Evolutionary conservation across 2,797 vertebrate genomes (phyloP), one percentile per base, ranked within the genome.

Genomic region (Microctenopoma stevenorrisi): DNA sequence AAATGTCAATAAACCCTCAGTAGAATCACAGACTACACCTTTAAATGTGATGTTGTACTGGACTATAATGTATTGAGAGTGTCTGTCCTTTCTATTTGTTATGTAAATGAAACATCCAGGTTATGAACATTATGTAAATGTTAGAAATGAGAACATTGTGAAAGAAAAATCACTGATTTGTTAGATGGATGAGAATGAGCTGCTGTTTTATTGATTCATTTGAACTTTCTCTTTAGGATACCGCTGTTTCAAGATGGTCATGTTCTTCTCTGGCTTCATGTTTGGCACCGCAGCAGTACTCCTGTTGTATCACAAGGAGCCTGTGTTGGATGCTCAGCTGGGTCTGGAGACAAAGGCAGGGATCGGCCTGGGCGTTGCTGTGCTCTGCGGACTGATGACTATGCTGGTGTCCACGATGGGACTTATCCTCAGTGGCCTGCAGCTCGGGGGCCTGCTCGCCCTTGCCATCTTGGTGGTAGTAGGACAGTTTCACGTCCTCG

Each of bases 201-300:
- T 33, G 30, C 2, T 14, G 38, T 42, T 42, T 42, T 42, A 42
- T 42, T 42, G 38, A 33, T 13, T 42, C 3, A 42, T 42, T 42
- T 3, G 1, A 40, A 13, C 13, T 14, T 14, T 14, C 43, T 68
- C 40, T 26, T 7, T 82, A 95, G 97, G 96, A 44, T 96, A 95
- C 76, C 94, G 95, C 79, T 97, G 95, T 87, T 96, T 96, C 85
- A 96, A 94, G 89, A 93, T 95, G 81, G 93, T 96, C 69, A 95
- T 96, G 94, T 97, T 97, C 89, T 93, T 96, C 58, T 96, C 95
- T 0, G 96, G 96, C 43, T 95, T 96, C 84, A 82, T 94, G 72
- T 93, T 93, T 2, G 94, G 96, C 70, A 93, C 95, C 0, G 86
- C 83, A 8, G 89, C 95, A 7, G 92, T 95, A 26, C 95, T 96